Conservation (phyloP, 2,888 invertebrate genomes). For the Drosophila mulleri region DNA sequence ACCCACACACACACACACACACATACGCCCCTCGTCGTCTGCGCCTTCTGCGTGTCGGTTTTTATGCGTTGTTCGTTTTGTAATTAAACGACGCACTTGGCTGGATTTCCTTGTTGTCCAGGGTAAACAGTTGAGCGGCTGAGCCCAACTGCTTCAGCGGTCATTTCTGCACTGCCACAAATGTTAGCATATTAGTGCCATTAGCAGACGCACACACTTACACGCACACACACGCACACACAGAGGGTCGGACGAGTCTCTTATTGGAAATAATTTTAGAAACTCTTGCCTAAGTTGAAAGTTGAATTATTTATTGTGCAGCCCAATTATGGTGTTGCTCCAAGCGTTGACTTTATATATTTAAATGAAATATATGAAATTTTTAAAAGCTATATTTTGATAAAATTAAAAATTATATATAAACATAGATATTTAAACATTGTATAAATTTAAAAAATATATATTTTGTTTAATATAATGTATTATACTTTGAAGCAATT, state of each 20-base stretch:
- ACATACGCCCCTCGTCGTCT: conserved; percentile 7
- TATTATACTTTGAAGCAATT: no score
- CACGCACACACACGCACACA: background rate
- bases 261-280: conserved; percentile 5
- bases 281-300: background rate
- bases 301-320: background rate
- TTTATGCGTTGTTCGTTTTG: conserved; percentile 82
- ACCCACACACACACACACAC: background rate
- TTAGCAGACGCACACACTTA: conserved; percentile 8
- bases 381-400: no score
- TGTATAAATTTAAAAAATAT: no score
- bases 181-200: conserved; percentile 28
- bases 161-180: conserved; percentile 44
- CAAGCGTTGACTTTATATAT: background rate
- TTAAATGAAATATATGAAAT: background rate
- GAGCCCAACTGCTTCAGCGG: conserved; percentile 24
- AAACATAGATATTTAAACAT: no score
- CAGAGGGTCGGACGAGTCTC: background rate
- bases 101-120: conserved; percentile 54
- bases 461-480: no score
- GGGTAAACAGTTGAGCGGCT: conserved; percentile 46
- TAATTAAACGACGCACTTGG: conserved; percentile 80
- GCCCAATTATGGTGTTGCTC: background rate
- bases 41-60: conserved; percentile 50
- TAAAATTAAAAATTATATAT: no score